These are phyloP conservation scores for Grallaria varia DNA, from an alignment of 2,113 vertebrate species.

Conservation along the genomic window DNA sequence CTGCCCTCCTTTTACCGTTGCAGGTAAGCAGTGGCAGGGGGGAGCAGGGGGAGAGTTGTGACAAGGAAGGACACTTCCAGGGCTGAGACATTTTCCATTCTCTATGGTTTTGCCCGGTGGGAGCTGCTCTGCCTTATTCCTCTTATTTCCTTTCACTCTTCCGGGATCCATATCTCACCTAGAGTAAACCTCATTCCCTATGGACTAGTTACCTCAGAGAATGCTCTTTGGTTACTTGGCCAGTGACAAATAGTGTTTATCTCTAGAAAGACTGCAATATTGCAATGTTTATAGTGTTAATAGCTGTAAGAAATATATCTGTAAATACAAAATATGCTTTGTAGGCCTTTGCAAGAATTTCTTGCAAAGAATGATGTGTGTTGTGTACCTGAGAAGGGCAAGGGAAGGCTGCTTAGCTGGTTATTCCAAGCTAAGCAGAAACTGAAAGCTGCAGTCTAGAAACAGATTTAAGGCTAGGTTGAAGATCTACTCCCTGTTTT, in stretches of 20 bases:
- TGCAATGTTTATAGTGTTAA: not conserved
- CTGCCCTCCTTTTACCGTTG: not conserved
- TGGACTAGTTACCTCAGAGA: not conserved
- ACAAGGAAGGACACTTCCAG: not conserved
- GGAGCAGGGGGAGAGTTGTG: not conserved
- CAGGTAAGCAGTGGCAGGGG: not conserved
- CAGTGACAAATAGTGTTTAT: not conserved
- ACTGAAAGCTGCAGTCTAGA: not conserved
- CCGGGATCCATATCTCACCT: not conserved
- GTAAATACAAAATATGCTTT: not conserved
- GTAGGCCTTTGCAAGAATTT: not conserved
- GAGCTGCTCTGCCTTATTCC: not conserved
- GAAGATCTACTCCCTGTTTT: not conserved
- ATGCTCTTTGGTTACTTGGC: not conserved
- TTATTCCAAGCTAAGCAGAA: not conserved
- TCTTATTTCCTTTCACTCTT: not conserved
- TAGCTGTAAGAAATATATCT: not conserved
- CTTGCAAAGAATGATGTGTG: not conserved
- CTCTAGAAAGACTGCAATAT: not conserved
- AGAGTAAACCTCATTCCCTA: not conserved
- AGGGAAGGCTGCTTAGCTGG: not conserved
- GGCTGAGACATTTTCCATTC: not conserved
- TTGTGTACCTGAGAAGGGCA: not conserved
- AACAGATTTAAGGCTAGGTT: not conserved
- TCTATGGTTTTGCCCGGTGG: rapidly evolving